These are phyloP conservation scores for Acrossocheilus fasciatus DNA, from an alignment of 2,797 vertebrate species.

Conservation along the genomic window DNA sequence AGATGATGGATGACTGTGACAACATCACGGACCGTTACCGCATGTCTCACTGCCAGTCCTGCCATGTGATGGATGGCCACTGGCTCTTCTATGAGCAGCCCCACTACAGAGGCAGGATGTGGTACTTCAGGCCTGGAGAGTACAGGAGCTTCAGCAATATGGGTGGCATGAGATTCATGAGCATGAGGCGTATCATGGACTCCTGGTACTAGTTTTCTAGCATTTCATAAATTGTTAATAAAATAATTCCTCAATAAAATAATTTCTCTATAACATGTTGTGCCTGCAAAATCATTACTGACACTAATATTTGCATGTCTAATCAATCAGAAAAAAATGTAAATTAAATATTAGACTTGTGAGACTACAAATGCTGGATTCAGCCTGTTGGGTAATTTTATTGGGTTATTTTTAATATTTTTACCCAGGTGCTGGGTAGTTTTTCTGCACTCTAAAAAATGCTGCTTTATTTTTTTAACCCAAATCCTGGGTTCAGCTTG, in stretches of 20 bases:
- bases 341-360: neutral
- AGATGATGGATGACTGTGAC: slow-evolving; percentile 64
- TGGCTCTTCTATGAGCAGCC: too few relatives aligned
- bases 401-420: too few relatives aligned
- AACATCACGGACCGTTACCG: too few relatives aligned
- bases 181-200: slow-evolving; percentile 49
- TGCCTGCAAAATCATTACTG: neutral
- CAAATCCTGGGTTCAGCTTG: too few relatives aligned
- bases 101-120: too few relatives aligned
- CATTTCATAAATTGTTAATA: neutral
- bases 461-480: too few relatives aligned
- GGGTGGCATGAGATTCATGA: slow-evolving; percentile 65
- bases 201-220: slow-evolving; percentile 37
- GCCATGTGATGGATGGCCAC: too few relatives aligned
- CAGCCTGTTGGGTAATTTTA: too few relatives aligned
- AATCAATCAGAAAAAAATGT: neutral
- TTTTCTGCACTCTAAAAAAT: too few relatives aligned
- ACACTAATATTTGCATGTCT: neutral
- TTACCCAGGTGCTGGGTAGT: too few relatives aligned
- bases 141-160: slow-evolving; percentile 54
- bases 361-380: neutral
- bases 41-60: too few relatives aligned
- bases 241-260: slow-evolving; percentile 19
- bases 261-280: neutral
- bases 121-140: too few relatives aligned